Percentiles rank a stretch among this genome's conserved stretches.
Conservation (phyloP, 2,113 vertebrate species). For the Brachyhypopomus gauderio region DNA sequence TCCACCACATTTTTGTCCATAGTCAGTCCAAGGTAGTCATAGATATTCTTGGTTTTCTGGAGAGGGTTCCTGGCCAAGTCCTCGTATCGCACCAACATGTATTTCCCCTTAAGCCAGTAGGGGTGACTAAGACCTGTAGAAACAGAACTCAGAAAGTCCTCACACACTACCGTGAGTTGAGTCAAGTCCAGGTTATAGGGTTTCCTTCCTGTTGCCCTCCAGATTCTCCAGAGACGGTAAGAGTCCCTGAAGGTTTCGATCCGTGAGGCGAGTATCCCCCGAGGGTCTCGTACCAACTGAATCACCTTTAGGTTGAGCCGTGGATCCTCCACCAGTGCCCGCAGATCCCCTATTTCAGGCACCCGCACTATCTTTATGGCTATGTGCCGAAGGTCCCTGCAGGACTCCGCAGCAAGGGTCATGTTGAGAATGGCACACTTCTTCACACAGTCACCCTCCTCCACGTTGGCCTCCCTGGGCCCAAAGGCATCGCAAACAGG, state of each 20-base stretch:
- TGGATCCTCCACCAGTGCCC: conserved; percentile 90
- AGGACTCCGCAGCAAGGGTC: conserved; percentile 86
- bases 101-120: conserved; percentile 91
- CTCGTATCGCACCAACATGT: conserved; percentile 96
- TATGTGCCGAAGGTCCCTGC: conserved; percentile 84
- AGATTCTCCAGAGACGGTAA: conserved; percentile 93
- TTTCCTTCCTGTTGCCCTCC: conserved; percentile 90
- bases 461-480: conserved; percentile 76
- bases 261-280: conserved; percentile 90
- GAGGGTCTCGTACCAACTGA: conserved; percentile 92
- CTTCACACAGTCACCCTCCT: conserved; percentile 93
- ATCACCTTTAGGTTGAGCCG: conserved; percentile 95
- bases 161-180: conserved; percentile 90
- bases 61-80: conserved; percentile 92
- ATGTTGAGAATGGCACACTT: conserved; percentile 87
- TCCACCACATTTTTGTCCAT: conserved; percentile 88
- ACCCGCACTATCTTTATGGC: conserved; percentile 95
- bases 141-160: conserved; percentile 92
- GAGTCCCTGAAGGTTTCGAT: conserved; percentile 96
- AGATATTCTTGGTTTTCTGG: conserved; percentile 93
- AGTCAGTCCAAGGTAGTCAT: conserved; percentile 88
- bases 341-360: conserved; percentile 87
- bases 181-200: conserved; percentile 91
- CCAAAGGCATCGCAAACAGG: conserved; percentile 85
- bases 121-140: conserved; percentile 88